phyloP scores from a whole-genome alignment of 2,888 invertebrate genomes.

The Diarsia rubi region DNA sequence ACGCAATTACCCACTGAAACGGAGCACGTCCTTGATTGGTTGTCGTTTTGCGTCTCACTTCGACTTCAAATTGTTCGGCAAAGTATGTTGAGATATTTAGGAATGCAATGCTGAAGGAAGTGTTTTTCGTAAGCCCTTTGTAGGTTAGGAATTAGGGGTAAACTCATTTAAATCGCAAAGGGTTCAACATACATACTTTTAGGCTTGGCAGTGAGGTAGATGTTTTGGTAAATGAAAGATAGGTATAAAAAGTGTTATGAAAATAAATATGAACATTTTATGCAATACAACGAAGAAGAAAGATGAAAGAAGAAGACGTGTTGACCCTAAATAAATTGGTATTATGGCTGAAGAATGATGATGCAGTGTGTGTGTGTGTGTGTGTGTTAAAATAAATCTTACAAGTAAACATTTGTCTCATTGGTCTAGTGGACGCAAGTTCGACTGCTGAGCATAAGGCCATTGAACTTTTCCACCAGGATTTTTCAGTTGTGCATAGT shows the following conservation, averaged over 20 bases:
- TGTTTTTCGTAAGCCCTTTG: constrained; percentile 46
- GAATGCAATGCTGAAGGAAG: constrained; percentile 29
- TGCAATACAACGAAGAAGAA: neutral
- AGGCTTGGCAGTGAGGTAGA: neutral
- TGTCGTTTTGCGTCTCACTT: constrained; percentile 48
- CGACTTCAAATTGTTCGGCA: constrained; percentile 47
- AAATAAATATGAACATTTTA: neutral
- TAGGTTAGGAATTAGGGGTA: constrained; percentile 26
- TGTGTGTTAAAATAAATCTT: constrained; percentile 1
- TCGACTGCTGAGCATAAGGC: no score
- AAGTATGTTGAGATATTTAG: constrained; percentile 42
- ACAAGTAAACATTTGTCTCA: no score
- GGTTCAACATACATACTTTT: constrained; percentile 29
- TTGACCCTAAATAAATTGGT: neutral
- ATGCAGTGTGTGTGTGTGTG: no score
- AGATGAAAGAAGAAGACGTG: no score
- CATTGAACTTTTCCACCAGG: no score
- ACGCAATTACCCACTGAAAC: constrained; percentile 38
- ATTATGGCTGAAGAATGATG: neutral
- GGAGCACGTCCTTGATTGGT: constrained; percentile 58
- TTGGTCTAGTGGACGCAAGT: no score
- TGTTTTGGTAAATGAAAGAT: constrained; percentile 9
- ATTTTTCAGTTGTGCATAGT: no score
- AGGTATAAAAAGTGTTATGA: neutral
- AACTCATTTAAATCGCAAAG: constrained; percentile 49